Evolutionary conservation across 2,113 vertebrate genomes (phyloP).

Genomic region (Phocoena phocoena): DNA sequence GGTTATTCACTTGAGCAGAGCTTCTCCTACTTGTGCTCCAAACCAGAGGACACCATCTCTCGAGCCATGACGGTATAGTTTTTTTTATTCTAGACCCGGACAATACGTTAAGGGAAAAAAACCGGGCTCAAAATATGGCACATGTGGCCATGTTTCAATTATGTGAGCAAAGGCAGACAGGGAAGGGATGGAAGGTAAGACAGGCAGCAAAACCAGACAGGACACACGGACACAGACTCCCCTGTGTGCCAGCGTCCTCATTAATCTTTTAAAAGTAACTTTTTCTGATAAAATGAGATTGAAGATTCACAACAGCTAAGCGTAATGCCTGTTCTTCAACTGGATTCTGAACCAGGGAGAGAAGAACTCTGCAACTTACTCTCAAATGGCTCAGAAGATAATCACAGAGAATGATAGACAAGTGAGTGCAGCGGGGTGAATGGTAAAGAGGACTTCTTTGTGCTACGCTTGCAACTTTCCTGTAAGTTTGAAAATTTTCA

Average conservation of each 20-base stretch:
- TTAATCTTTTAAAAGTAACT: neutral
- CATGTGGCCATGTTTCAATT: accelerated
- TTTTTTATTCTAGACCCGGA: neutral
- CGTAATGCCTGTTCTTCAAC: neutral
- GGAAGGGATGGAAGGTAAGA: neutral
- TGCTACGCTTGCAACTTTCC: no score
- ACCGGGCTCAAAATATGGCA: no score
- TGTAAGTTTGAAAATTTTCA: neutral
- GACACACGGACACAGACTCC: no score
- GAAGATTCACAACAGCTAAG: neutral
- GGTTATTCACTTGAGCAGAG: accelerated
- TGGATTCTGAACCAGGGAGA: no score
- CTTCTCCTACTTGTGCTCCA: neutral
- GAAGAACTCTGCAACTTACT: neutral
- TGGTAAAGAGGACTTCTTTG: no score
- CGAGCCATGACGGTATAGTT: accelerated
- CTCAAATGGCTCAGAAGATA: neutral
- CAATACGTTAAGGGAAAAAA: neutral
- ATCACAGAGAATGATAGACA: neutral
- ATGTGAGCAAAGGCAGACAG: neutral
- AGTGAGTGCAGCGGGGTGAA: no score
- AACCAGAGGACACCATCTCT: accelerated
- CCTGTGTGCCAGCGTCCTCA: neutral
- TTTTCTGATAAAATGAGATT: no score
- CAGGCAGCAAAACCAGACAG: no score